A percentile compares a stretch with the other conserved stretches of the same genome.
Conservation (phyloP, 2,888 invertebrate species). For the Eilema depressum region DNA sequence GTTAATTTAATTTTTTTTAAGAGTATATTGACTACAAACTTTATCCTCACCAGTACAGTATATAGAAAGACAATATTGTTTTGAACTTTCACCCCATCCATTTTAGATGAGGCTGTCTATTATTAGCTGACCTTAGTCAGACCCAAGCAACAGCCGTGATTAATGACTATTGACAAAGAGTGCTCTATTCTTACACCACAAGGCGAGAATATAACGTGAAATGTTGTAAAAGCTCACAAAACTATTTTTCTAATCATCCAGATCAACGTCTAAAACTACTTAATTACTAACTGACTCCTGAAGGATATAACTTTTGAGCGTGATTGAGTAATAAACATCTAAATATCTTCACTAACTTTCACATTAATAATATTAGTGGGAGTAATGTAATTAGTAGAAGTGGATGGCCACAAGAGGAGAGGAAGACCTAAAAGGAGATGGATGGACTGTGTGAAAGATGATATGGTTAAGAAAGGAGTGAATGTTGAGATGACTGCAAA, state of each 20-base stretch:
- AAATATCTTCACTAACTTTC: no score
- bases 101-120: constrained; percentile 25
- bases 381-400: no score
- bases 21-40: not conserved
- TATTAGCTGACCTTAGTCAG: constrained; percentile 21
- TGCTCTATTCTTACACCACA: constrained; percentile 10
- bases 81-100: constrained; percentile 22
- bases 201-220: not conserved
- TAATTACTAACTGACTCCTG: not conserved
- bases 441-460: no score
- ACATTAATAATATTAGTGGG: no score
- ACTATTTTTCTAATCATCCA: not conserved
- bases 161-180: constrained; percentile 16
- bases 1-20: not conserved
- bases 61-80: constrained; percentile 20
- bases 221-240: not conserved
- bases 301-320: not conserved
- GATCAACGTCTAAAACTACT: not conserved
- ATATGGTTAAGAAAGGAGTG: no score
- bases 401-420: no score
- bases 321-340: no score
- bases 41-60: constrained; percentile 14
- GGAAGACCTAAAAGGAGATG: no score
- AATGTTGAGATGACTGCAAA: no score
- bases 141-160: constrained; percentile 20